These are phyloP conservation scores for Naso thynnoides DNA, from an alignment of 2,797 vertebrate species.

Conservation along the genomic window DNA sequence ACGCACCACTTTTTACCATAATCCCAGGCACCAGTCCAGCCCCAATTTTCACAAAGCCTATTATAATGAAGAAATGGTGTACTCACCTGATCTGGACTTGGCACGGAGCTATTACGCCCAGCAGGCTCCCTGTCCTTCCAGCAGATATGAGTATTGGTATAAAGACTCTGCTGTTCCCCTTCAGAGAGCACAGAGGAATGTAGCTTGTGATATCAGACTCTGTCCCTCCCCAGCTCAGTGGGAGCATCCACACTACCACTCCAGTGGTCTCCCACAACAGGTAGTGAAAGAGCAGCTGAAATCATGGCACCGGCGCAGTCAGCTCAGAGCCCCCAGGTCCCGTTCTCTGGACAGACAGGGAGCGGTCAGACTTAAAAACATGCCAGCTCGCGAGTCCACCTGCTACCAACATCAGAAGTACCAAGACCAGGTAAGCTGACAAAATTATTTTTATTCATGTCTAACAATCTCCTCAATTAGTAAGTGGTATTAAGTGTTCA, in stretches of 20 bases:
- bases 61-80: constrained; percentile 73
- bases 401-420: constrained; percentile 67
- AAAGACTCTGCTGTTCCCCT: constrained; percentile 76
- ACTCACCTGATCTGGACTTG: constrained; percentile 72
- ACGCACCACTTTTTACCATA: constrained; percentile 68
- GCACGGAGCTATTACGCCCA: constrained; percentile 65
- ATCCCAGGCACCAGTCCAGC: constrained; percentile 65
- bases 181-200: constrained; percentile 74
- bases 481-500: not conserved
- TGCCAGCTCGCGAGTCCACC: constrained; percentile 64
- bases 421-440: constrained; percentile 78
- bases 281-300: constrained; percentile 89
- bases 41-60: constrained; percentile 69
- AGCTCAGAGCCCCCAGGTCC: constrained; percentile 81
- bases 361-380: constrained; percentile 81
- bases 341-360: constrained; percentile 90
- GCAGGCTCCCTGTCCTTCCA: constrained; percentile 48
- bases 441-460: not conserved
- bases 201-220: constrained; percentile 82
- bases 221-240: constrained; percentile 86
- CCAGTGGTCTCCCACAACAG: constrained; percentile 79
- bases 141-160: constrained; percentile 77
- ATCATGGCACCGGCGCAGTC: constrained; percentile 90
- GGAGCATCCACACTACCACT: constrained; percentile 77
- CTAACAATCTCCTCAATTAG: not conserved